phyloP scores from a whole-genome alignment of 2,113 vertebrate species.

The Brachypodius melanocephalos region DNA sequence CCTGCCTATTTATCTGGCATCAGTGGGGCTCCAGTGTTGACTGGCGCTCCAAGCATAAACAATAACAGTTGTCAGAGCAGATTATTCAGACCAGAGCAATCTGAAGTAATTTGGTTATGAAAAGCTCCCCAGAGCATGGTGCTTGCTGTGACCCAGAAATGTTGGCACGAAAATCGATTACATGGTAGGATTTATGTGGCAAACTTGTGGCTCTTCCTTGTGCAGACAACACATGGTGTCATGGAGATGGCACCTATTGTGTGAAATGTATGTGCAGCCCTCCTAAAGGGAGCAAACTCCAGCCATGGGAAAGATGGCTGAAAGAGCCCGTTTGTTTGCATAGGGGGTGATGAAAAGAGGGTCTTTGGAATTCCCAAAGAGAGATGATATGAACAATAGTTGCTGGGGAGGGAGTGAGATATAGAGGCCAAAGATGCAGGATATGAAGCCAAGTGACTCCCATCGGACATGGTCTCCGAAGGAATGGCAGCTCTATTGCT shows the following conservation, averaged over 20 bases:
- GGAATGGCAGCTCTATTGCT: neutral
- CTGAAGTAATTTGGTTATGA: conserved; percentile 41
- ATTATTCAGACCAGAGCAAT: conserved; percentile 12
- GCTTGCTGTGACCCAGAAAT: conserved; percentile 17
- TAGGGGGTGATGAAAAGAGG: neutral
- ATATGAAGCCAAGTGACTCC: neutral
- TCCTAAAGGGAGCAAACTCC: neutral
- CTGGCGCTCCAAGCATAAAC: neutral
- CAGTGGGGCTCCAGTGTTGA: neutral
- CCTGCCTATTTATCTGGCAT: conserved; percentile 16
- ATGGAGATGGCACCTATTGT: neutral
- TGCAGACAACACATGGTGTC: neutral
- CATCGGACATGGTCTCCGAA: accelerated
- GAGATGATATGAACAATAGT: neutral
- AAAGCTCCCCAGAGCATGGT: conserved; percentile 14
- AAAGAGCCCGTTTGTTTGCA: neutral
- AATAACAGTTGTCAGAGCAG: neutral
- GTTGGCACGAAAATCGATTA: conserved; percentile 11
- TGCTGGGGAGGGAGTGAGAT: neutral
- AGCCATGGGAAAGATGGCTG: neutral
- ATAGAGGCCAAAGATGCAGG: neutral
- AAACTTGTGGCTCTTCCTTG: neutral
- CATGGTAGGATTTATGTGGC: neutral
- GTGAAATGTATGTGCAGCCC: neutral
- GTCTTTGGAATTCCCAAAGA: neutral